phyloP scores from a whole-genome alignment of 1,140 invertebrate species.

The Camponotus vicinus region DNA sequence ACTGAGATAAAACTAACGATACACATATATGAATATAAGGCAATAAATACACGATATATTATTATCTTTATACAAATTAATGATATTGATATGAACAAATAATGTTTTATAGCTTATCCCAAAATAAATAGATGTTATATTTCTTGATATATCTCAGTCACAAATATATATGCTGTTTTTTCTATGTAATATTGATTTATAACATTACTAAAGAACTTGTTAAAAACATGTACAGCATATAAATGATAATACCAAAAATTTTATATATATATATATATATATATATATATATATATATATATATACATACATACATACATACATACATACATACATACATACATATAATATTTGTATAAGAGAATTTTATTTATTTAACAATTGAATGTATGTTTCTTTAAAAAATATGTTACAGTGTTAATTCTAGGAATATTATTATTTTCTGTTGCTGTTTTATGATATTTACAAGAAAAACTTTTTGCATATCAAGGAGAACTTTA shows the following conservation, averaged over 20 bases:
- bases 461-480: slow-evolving; percentile 51
- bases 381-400: slow-evolving; percentile 17
- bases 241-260: neutral
- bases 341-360: slow-evolving; percentile 9
- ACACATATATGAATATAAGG: neutral
- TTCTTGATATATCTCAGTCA: slow-evolving; percentile 59
- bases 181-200: neutral
- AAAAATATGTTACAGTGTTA: neutral
- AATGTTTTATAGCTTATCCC: slow-evolving; percentile 32
- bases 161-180: slow-evolving; percentile 45
- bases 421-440: slow-evolving; percentile 9
- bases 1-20: neutral
- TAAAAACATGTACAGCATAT: slow-evolving; percentile 28
- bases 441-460: neutral
- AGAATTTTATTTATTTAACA: slow-evolving; percentile 58
- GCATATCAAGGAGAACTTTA: slow-evolving; percentile 18
- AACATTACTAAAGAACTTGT: slow-evolving; percentile 25
- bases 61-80: slow-evolving; percentile 30
- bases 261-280: slow-evolving; percentile 47
- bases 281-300: slow-evolving; percentile 39
- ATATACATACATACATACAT: slow-evolving; percentile 13
- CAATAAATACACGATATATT: neutral
- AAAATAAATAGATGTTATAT: slow-evolving; percentile 25
- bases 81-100: slow-evolving; percentile 35
- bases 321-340: no score